Evolutionary conservation across 2,888 invertebrate species (phyloP).

Genomic region (Andrena fulva): DNA sequence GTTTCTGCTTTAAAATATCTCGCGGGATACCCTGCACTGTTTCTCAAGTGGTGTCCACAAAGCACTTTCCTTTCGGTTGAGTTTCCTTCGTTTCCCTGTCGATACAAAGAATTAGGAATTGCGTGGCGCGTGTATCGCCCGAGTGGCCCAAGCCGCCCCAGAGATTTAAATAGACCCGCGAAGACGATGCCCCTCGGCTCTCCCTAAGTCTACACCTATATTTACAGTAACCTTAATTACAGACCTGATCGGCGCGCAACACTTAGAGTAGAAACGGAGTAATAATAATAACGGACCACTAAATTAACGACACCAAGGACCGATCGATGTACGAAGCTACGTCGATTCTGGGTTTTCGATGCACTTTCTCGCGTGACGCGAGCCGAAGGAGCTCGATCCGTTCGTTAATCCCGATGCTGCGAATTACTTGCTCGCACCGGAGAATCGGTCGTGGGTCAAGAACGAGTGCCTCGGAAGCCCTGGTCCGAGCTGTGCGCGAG

Average conservation of each 20-base stretch:
- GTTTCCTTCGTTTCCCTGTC: not conserved
- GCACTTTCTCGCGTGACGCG: constrained; percentile 7
- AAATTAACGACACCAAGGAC: constrained; percentile 53
- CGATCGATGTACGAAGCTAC: constrained; percentile 37
- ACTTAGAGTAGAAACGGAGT: constrained; percentile 20
- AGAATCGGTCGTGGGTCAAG: not conserved
- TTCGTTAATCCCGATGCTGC: not conserved
- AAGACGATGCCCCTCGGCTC: not conserved
- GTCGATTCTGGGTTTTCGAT: constrained; percentile 39
- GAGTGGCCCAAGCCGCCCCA: not conserved
- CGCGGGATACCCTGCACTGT: not conserved
- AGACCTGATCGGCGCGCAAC: constrained; percentile 38
- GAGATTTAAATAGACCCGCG: constrained; percentile 35
- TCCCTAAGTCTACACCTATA: constrained; percentile 40
- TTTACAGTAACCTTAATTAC: constrained; percentile 62
- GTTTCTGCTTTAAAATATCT: not conserved
- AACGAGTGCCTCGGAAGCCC: constrained; percentile 45
- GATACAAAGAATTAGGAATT: not conserved
- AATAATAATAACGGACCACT: constrained; percentile 25
- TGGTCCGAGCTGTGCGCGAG: constrained; percentile 51
- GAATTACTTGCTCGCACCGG: not conserved
- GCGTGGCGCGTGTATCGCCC: not conserved
- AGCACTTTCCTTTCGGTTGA: not conserved
- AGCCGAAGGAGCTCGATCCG: not conserved
- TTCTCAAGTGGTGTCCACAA: not conserved